Conservation (phyloP, 1,140 invertebrate genomes). For the Maconellicoccus hirsutus region DNA sequence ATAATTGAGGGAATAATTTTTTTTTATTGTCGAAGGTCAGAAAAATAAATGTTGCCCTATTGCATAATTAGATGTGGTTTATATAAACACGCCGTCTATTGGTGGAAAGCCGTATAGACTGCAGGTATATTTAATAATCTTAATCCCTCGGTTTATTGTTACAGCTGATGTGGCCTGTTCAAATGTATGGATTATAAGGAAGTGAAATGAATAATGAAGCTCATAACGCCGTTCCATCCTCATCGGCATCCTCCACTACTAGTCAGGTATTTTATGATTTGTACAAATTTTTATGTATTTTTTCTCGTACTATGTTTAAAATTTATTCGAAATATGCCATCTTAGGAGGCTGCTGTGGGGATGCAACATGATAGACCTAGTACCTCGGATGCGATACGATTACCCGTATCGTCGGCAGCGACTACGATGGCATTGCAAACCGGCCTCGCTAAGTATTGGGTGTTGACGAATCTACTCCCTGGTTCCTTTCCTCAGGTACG, state of each 20-base stretch:
- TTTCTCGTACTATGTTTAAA: background rate
- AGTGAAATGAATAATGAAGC: slow-evolving; percentile 18
- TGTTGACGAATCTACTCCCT: slow-evolving; percentile 50
- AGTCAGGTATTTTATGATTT: background rate
- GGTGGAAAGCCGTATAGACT: background rate
- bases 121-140: background rate
- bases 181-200: background rate
- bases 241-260: background rate
- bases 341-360: slow-evolving; percentile 16
- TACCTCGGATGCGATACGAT: background rate
- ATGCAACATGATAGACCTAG: slow-evolving; percentile 1
- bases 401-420: background rate
- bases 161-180: background rate
- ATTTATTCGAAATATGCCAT: background rate
- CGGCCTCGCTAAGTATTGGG: slow-evolving; percentile 48
- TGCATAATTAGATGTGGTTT: background rate
- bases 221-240: slow-evolving; percentile 10
- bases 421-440: background rate
- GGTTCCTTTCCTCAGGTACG: slow-evolving; percentile 47
- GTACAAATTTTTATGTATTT: background rate
- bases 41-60: background rate
- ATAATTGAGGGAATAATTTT: slow-evolving; percentile 1
- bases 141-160: background rate
- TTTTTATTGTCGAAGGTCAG: background rate
- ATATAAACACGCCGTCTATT: background rate